Evolutionary conservation across 2,888 invertebrate genomes (phyloP).

Genomic region (Pogonocherus hispidulus): DNA sequence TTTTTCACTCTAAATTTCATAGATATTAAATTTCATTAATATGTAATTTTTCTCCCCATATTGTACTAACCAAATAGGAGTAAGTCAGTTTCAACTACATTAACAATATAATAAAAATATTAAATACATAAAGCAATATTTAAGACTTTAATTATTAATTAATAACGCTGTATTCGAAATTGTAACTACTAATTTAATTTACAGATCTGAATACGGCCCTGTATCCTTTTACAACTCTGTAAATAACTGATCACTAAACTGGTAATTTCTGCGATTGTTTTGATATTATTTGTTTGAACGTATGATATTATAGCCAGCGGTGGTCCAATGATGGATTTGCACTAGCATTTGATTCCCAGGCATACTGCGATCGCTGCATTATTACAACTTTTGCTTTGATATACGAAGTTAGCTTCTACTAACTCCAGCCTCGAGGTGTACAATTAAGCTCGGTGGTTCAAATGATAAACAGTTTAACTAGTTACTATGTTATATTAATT

Average conservation of each 20-base stretch:
- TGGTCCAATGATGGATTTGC: conserved; percentile 42
- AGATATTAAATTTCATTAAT: too few relatives aligned
- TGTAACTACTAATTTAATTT: too few relatives aligned
- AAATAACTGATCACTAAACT: conserved; percentile 34
- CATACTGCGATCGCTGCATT: conserved; percentile 31
- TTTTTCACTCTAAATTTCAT: too few relatives aligned
- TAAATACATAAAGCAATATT: too few relatives aligned
- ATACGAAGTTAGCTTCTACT: conserved; percentile 30
- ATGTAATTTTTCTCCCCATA: too few relatives aligned
- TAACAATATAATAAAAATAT: too few relatives aligned
- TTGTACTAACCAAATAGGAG: too few relatives aligned
- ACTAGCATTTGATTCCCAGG: conserved; percentile 39
- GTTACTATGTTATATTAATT: conserved; percentile 24
- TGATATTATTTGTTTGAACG: conserved; percentile 41
- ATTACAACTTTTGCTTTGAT: conserved; percentile 36
- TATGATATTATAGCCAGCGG: conserved; percentile 41
- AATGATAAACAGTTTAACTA: conserved; percentile 39
- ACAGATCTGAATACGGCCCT: neutral
- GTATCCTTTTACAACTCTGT: conserved; percentile 10
- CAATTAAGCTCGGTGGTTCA: conserved; percentile 37
- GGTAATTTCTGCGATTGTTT: conserved; percentile 41
- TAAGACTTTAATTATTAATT: too few relatives aligned
- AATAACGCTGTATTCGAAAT: too few relatives aligned
- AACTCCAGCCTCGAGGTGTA: conserved; percentile 30
- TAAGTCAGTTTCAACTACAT: too few relatives aligned